These are phyloP conservation scores for Neomonachus schauinslandi DNA, from an alignment of 2,113 vertebrate species.

Conservation along the genomic window DNA sequence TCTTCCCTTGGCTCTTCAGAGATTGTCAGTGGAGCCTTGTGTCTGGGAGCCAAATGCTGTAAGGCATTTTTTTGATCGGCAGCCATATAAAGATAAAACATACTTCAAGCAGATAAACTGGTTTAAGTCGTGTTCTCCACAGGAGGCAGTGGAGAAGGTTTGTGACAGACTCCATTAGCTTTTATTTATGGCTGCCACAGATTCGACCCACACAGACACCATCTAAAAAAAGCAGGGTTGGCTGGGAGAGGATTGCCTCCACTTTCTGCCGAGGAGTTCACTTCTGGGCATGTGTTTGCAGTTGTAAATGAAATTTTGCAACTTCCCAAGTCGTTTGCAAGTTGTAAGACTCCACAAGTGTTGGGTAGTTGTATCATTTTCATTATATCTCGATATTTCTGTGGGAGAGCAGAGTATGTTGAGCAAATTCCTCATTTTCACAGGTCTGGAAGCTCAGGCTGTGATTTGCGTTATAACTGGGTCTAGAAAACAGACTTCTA, in stretches of 20 bases:
- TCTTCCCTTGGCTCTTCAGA: not conserved
- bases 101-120: constrained; percentile 28
- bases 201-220: not conserved
- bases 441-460: constrained; percentile 5
- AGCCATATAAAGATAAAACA: constrained; percentile 26
- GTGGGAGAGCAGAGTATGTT: not conserved
- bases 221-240: not conserved
- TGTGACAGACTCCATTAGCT: not conserved
- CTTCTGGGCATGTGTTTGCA: not conserved
- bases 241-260: not conserved
- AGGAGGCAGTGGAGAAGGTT: not conserved
- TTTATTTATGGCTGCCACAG: not conserved
- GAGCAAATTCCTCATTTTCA: constrained; percentile 16
- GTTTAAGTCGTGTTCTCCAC: not conserved
- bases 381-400: not conserved
- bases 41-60: constrained; percentile 38
- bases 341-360: not conserved
- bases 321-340: not conserved
- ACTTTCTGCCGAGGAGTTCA: not conserved
- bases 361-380: not conserved
- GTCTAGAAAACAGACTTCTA: not conserved
- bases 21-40: not conserved
- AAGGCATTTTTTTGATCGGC: not conserved
- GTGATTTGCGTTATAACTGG: not conserved
- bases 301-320: constrained; percentile 17